These are phyloP conservation scores for Parauchenoglanis punctatus DNA, from an alignment of 2,797 vertebrate species.

Conservation along the genomic window DNA sequence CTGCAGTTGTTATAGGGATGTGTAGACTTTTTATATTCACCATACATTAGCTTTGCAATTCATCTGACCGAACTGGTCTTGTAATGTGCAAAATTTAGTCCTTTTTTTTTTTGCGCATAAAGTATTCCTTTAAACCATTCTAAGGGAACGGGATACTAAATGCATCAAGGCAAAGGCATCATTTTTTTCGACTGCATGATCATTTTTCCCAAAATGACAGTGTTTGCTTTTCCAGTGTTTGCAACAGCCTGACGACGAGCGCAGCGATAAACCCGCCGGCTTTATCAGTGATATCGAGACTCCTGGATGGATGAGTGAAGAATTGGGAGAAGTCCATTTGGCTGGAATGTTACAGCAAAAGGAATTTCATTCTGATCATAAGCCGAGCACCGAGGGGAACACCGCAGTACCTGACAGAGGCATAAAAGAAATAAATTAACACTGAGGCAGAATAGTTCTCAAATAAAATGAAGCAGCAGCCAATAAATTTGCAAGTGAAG, in stretches of 20 bases:
- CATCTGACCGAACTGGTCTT: not conserved
- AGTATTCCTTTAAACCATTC: not conserved
- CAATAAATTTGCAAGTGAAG: not conserved
- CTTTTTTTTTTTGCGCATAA: not conserved
- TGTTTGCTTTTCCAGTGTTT: not conserved
- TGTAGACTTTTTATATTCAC: not conserved
- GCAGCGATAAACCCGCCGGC: not conserved
- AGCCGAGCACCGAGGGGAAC: constrained; percentile 77
- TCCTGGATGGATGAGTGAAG: constrained; percentile 10
- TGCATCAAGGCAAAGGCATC: not conserved
- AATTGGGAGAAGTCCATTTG: constrained; percentile 10
- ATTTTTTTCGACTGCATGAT: not conserved
- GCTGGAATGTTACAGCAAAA: constrained; percentile 19
- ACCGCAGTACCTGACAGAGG: constrained; percentile 69
- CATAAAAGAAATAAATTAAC: not conserved
- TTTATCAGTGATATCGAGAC: not conserved
- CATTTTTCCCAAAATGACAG: not conserved
- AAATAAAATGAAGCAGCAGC: not conserved
- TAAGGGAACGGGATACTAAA: not conserved
- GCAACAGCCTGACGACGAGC: not conserved
- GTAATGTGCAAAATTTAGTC: not conserved
- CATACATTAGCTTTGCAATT: not conserved
- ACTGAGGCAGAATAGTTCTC: not conserved
- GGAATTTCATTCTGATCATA: constrained; percentile 64
- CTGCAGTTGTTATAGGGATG: not conserved